A percentile compares a stretch with the other conserved stretches of the same genome.
phyloP scores from a whole-genome alignment of 2,888 invertebrate species.

The Dioctria linearis region DNA sequence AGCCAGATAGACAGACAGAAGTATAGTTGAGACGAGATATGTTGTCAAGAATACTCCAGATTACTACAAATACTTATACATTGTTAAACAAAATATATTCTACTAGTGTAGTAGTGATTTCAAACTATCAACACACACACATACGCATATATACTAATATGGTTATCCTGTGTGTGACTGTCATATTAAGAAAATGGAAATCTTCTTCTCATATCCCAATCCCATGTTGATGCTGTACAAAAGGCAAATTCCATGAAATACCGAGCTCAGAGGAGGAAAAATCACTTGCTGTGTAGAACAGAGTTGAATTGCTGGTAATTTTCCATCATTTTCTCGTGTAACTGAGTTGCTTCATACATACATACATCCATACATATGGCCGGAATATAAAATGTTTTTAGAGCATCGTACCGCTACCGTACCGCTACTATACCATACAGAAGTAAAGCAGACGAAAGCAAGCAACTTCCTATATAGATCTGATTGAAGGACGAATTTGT shows the following conservation, averaged over 20 bases:
- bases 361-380: background rate
- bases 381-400: constrained; percentile 17
- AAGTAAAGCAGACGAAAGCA: background rate
- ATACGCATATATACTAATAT: no score
- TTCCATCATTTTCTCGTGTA: constrained; percentile 23
- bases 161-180: no score
- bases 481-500: background rate
- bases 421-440: background rate
- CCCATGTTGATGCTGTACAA: no score
- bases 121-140: no score
- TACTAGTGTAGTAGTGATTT: no score
- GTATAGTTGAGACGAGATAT: background rate
- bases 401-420: background rate
- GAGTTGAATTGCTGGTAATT: constrained; percentile 38
- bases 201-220: no score
- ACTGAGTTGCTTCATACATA: no score
- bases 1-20: background rate
- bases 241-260: constrained; percentile 21
- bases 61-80: no score
- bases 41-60: background rate
- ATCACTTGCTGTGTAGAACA: constrained; percentile 12
- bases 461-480: background rate
- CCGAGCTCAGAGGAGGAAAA: constrained; percentile 1
- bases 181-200: no score
- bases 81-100: no score